Evolutionary conservation across 2,888 invertebrate species (phyloP), one percentile per base, ranked within the genome.

Genomic region (Agrochola circellaris): DNA sequence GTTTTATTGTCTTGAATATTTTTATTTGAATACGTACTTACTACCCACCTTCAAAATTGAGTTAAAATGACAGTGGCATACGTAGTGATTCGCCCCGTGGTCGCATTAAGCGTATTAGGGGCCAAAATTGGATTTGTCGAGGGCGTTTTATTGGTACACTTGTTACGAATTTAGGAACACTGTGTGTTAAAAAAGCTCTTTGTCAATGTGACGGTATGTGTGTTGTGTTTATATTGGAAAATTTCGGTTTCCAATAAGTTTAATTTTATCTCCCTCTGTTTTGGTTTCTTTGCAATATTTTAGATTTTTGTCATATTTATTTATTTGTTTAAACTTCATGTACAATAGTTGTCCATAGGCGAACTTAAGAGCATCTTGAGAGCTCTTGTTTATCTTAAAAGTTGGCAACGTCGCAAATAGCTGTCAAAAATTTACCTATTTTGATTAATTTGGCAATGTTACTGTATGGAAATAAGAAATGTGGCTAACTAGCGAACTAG

Each of bases 1-100:
- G 93, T 94, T 95, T 96, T 96, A 96, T 94, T 93, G 92, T 92
- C 89, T 91, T 93, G 94, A 93, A 95, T 95, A 95, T 96, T 95
- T 95, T 94, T 94, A 95, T 94, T 94, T 93, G 93, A 93, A 93
- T 93, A 89, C 87, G 88, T 87, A 86, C 84, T 85, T 87, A 86
- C 84, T 85, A 88, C 82, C 89, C 89, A 84, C 92, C 93, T 95
- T 94, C 92, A 94, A 96, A 96, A 96, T 96, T 95, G 96, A 96
- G 96, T 96, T 96, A 96, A 96, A 96, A 96, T 95, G 96, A 96
- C 96, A 96, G 96, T 93, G 96, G 95, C 95, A 93, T 95, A 94
- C 94, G 96, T 95, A 95, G 95, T 95, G 96, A 96, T 96, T 96
- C 96, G 95, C 95, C 94, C 93, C 94, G 96, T 93, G 96, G 96